phyloP scores from a whole-genome alignment of 2,797 vertebrate species.

The Cuniculus paca region DNA sequence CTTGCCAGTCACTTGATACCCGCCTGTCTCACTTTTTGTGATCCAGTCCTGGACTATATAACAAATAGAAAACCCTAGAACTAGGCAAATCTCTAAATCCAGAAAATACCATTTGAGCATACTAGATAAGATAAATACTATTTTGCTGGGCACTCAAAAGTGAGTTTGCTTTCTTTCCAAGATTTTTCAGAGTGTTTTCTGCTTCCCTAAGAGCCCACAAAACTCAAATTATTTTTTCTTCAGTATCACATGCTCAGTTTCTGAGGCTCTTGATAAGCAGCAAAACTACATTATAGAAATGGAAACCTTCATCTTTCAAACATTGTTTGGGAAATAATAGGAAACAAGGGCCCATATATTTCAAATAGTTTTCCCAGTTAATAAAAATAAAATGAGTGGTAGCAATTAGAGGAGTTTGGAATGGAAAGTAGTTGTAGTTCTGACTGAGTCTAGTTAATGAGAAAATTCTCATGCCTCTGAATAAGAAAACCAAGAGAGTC shows the following conservation, averaged over 20 bases:
- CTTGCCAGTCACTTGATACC: background rate
- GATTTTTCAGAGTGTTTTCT: conserved; percentile 1
- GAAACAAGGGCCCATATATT: background rate
- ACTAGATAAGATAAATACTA: conserved; percentile 11
- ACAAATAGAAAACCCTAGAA: background rate
- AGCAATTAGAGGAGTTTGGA: background rate
- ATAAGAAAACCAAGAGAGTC: background rate
- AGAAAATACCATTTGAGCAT: background rate
- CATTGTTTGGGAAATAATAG: conserved; percentile 22
- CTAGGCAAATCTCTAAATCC: background rate
- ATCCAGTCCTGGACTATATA: background rate
- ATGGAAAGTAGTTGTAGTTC: background rate
- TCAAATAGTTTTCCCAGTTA: conserved; percentile 39
- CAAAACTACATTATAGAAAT: background rate
- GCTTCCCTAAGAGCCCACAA: background rate
- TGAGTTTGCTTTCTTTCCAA: conserved; percentile 14
- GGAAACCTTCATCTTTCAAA: background rate
- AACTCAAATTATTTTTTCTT: conserved; percentile 54
- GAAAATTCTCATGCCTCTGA: background rate
- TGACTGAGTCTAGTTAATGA: background rate
- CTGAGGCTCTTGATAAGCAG: background rate
- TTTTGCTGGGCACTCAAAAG: background rate
- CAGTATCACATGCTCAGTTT: background rate
- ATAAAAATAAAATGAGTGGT: background rate
- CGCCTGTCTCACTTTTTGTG: background rate